These are phyloP conservation scores for Meteorus sp. DNA, from an alignment of 1,140 invertebrate species.

Conservation along the genomic window DNA sequence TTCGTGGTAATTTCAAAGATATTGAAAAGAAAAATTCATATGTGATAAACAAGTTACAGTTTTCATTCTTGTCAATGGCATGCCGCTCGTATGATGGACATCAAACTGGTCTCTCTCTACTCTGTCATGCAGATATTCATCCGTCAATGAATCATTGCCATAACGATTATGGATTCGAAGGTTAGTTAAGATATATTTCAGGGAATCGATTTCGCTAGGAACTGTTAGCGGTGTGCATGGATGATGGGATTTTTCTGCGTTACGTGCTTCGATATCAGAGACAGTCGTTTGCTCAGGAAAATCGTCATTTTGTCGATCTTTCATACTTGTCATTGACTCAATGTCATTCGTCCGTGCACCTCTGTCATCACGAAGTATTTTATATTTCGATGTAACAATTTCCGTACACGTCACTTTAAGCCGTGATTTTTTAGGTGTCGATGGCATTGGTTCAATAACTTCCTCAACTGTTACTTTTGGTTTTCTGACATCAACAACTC, in stretches of 20 bases:
- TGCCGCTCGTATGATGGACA: background rate
- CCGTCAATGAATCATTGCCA: background rate
- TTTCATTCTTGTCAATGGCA: background rate
- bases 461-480: background rate
- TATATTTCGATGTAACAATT: slow-evolving; percentile 25
- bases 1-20: background rate
- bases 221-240: background rate
- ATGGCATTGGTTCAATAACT: background rate
- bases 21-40: background rate
- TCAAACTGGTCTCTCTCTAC: too few species aligned
- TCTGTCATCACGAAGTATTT: slow-evolving; percentile 12
- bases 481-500: background rate
- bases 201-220: slow-evolving; percentile 11
- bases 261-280: background rate
- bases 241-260: background rate
- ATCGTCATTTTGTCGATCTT: background rate
- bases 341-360: background rate
- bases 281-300: background rate
- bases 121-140: background rate
- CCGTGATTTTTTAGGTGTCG: slow-evolving; percentile 9
- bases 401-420: slow-evolving; percentile 20
- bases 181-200: slow-evolving; percentile 1
- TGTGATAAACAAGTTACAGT: background rate
- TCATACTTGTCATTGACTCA: background rate
- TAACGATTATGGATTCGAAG: background rate